Evolutionary conservation across 2,888 invertebrate genomes (phyloP), one percentile per base, ranked within the genome.

Genomic region (Choreutis nemorana): DNA sequence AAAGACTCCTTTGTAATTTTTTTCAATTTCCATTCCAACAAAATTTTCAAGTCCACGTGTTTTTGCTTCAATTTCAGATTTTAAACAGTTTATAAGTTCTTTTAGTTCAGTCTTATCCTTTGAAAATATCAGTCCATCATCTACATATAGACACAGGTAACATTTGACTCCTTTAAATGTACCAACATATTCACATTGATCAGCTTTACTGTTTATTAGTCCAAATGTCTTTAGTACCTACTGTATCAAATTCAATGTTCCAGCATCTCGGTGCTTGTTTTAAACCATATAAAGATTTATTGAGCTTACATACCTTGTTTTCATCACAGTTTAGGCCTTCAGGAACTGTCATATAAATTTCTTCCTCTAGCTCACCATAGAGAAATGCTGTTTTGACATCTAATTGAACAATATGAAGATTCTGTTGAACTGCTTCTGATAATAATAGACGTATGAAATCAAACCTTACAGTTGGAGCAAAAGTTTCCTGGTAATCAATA

Each of bases 391-490:
- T 42, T 31, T 36, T 40, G 2, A 45, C 20, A 32, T 47, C 46
- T 30, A 48, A 43, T 18, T 47, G 44, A 1, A 32, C 10, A 4
- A 43, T 36, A 6, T 41, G 8, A 2, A 37, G 12, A 9, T 39
- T 31, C 25, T 40, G 10, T 28, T 38, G 36, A 26, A 30, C 35
- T n/a, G 36, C 41, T 23, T 31, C 29, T 23, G 40, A 41, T 15
- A 44, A 24, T 23, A 44, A 20, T n/a, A 42, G 9, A 16, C 38
- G 14, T 4, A 45, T 15, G 0, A 42, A 41, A 15, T 43, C 42
- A 36, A 41, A 45, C 21, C 44, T 42, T 0, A 42, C 39, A 3
- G 42, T 41, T 2, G 42, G 44, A 12, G 43, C 35, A 10, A 26
- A 45, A 2, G 23, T 34, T 36, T 48, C 44, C 6, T 25, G 27